Evolutionary conservation across 2,888 invertebrate genomes (phyloP).

Genomic region (Ernsta delagoae): DNA sequence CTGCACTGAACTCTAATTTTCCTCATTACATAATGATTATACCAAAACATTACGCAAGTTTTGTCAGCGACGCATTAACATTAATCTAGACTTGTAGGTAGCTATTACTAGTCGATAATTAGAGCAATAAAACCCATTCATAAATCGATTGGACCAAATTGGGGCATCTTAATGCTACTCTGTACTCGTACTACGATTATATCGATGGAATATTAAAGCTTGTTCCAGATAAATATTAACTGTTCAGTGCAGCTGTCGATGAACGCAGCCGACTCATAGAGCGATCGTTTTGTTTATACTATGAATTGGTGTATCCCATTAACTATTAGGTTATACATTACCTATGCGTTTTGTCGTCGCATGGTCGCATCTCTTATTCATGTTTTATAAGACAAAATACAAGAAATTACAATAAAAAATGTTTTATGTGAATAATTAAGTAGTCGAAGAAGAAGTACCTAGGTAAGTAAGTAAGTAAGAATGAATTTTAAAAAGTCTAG

Average conservation of each 20-base stretch:
- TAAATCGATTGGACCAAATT: conserved; percentile 26
- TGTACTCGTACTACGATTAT: conserved; percentile 14
- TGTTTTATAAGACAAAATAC: too few relatives aligned
- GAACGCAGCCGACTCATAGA: conserved; percentile 10
- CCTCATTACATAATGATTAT: conserved; percentile 4
- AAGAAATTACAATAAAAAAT: too few relatives aligned
- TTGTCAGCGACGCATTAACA: background rate
- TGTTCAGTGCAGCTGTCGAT: conserved; percentile 32
- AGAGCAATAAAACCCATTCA: conserved; percentile 35
- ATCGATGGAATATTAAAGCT: conserved; percentile 33
- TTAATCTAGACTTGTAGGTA: conserved; percentile 20
- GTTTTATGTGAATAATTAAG: too few relatives aligned
- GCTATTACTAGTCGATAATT: conserved; percentile 22
- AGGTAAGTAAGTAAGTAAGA: too few relatives aligned
- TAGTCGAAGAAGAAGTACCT: too few relatives aligned
- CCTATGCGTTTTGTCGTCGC: too few relatives aligned
- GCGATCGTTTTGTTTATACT: conserved; percentile 9
- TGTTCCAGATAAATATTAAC: conserved; percentile 33
- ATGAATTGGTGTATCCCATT: background rate
- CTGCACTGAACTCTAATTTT: background rate
- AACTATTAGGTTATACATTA: background rate
- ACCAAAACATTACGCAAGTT: conserved; percentile 1
- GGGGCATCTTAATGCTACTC: conserved; percentile 30
- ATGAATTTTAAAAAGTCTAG: too few relatives aligned
- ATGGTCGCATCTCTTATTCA: too few relatives aligned